A percentile compares a stretch with the other conserved stretches of the same genome.
These are phyloP conservation scores for Philopedon plagiatum DNA, from an alignment of 2,888 invertebrate species.

Conservation along the genomic window DNA sequence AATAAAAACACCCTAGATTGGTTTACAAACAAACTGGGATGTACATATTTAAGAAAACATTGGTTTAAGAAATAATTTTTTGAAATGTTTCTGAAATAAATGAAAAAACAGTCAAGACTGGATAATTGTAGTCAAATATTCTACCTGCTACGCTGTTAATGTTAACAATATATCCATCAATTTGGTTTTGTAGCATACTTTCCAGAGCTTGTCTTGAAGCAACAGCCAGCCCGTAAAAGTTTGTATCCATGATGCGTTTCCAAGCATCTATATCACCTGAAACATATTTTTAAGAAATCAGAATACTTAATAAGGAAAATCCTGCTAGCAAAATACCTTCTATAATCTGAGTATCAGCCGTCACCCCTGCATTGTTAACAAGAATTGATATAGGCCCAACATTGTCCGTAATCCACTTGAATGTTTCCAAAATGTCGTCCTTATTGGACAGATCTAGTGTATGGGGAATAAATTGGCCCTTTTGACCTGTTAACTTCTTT, in stretches of 20 bases:
- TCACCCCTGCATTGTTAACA: slow-evolving; percentile 55
- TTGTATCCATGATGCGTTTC: slow-evolving; percentile 57
- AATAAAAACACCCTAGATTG: neutral
- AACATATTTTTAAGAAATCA: slow-evolving; percentile 1
- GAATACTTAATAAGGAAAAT: neutral
- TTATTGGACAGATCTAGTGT: slow-evolving; percentile 53
- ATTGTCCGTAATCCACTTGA: slow-evolving; percentile 53
- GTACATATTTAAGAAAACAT: no score
- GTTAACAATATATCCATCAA: slow-evolving; percentile 57
- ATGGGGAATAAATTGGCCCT: slow-evolving; percentile 50
- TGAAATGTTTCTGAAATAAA: no score
- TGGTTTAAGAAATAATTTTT: no score
- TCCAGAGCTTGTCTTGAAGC: slow-evolving; percentile 55
- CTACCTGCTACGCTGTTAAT: slow-evolving; percentile 53
- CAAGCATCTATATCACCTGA: slow-evolving; percentile 55
- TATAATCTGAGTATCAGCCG: neutral
- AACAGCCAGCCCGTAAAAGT: slow-evolving; percentile 55
- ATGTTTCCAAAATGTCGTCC: slow-evolving; percentile 52
- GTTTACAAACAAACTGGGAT: no score
- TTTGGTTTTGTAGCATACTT: slow-evolving; percentile 54
- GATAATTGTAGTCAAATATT: neutral
- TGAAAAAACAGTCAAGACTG: no score
- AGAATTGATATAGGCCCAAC: slow-evolving; percentile 54
- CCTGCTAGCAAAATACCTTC: slow-evolving; percentile 23
- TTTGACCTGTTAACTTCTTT: slow-evolving; percentile 38